phyloP scores from a whole-genome alignment of 2,797 vertebrate genomes.

The Enteromius mattozi region DNA sequence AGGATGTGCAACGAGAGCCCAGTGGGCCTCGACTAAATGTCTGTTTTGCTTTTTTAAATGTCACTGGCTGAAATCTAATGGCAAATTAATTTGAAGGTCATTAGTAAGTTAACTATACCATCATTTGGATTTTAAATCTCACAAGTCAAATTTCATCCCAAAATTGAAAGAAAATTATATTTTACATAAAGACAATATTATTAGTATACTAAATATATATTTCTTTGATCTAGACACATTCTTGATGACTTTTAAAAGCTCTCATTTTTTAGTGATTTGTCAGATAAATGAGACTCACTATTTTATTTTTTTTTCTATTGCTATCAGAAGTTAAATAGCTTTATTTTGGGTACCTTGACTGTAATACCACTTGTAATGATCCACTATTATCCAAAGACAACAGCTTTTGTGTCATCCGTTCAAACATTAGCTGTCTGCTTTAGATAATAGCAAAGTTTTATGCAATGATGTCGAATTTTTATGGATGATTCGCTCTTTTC shows the following conservation, averaged over 20 bases:
- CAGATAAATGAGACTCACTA: constrained; percentile 34
- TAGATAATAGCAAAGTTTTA: constrained; percentile 68
- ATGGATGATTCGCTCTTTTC: constrained; percentile 71
- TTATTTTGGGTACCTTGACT: constrained; percentile 57
- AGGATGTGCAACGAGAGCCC: constrained; percentile 6
- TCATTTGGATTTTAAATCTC: not conserved
- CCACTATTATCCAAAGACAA: constrained; percentile 64
- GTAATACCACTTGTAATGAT: constrained; percentile 67
- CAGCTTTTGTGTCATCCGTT: constrained; percentile 66
- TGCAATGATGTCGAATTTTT: constrained; percentile 66
- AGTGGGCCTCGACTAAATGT: constrained; percentile 62
- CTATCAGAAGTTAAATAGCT: constrained; percentile 59
- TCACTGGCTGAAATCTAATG: constrained; percentile 65
- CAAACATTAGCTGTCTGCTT: constrained; percentile 63
- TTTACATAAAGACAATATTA: not conserved
- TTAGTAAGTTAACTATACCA: constrained; percentile 60
- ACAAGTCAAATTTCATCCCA: not conserved
- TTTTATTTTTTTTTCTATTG: constrained; percentile 9
- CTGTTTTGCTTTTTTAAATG: constrained; percentile 66
- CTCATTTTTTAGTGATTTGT: constrained; percentile 52
- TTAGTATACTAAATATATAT: not conserved
- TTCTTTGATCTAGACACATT: not conserved
- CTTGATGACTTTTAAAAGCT: constrained; percentile 8
- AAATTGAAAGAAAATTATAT: not conserved
- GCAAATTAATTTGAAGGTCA: constrained; percentile 61